Evolutionary conservation across 2,113 vertebrate genomes (phyloP).

Genomic region (Leptosomus discolor): DNA sequence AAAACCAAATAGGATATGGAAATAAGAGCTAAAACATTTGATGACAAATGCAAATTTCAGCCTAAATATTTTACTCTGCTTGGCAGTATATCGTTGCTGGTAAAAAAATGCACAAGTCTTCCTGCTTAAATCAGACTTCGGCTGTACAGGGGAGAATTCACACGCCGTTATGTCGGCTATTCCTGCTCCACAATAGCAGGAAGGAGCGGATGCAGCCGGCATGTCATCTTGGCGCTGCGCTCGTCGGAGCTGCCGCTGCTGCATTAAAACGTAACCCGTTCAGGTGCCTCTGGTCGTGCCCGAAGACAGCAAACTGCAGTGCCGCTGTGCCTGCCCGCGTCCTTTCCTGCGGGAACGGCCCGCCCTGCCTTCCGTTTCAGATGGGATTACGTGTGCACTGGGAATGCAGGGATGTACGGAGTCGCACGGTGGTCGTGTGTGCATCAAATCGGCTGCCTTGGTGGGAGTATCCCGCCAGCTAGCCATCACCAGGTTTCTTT

Average conservation of each 20-base stretch:
- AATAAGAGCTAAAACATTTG: background rate
- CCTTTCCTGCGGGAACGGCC: background rate
- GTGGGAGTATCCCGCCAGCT: background rate
- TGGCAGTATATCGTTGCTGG: background rate
- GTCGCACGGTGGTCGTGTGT: accelerated
- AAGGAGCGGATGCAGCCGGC: background rate
- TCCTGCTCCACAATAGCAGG: background rate
- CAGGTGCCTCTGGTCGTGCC: background rate
- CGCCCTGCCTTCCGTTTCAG: background rate
- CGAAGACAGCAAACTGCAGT: background rate
- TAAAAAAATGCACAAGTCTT: background rate
- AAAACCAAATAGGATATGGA: background rate
- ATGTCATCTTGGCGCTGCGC: accelerated
- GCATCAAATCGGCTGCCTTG: background rate
- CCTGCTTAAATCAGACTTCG: background rate
- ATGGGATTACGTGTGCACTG: background rate
- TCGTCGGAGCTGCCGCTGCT: background rate
- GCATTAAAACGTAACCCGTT: background rate
- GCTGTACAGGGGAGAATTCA: background rate
- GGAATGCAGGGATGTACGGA: background rate
- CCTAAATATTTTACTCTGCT: conserved; percentile 23
- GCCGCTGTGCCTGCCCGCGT: background rate
- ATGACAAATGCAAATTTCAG: conserved; percentile 23
- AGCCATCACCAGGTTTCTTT: background rate
- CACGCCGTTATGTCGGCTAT: accelerated